Base-by-base conservation (phyloP, 23 tunicate genomes). In the Aplidium turbinatum region DNA sequence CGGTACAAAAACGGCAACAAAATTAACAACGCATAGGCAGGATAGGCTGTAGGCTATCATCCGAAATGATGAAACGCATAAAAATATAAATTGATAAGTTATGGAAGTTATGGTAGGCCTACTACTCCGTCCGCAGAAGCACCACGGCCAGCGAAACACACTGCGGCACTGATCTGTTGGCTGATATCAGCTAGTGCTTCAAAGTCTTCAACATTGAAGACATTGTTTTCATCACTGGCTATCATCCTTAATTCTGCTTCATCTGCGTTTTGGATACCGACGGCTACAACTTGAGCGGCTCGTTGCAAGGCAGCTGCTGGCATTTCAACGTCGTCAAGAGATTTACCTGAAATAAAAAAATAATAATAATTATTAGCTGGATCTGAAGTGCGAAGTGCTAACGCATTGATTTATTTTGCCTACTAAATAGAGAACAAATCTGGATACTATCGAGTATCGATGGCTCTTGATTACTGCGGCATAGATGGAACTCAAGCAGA, bases 131-230 rank as follows among this genome's bases (percentile, higher is more conserved):
- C n/a, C n/a, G n/a, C n/a, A n/a, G n/a, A n/a, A n/a, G n/a, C n/a
- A n/a, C n/a, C n/a, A n/a, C 85, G 77, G 30, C 78, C 79, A 3
- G 73, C 87, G 54, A 76, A 76, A 51, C 96, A 88, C 29, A 88
- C 96, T 20, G 87, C 65, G n/a, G 68, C 35, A 55, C 88, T 70
- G 47, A 88, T 81, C 24, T 40, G 36, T 7, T 55, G 52, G 46
- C 57, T 64, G 30, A 81, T 22, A 3, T 24, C 52, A 35, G 47
- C 68, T 5, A 88, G 66, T 23, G 61, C 73, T 18, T 60, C 72
- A 70, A 88, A 88, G 35, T 81, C 87, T 9, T 58, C 74, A 1
- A 88, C 63, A 28, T 42, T 63, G 80, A 67, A 84, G 35, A 81
- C 89, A 31, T 84, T 68, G 24, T 51, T 53, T 31, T 78, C 82